phyloP scores from a whole-genome alignment of 2,888 invertebrate genomes.

The Andrena bicolor region DNA sequence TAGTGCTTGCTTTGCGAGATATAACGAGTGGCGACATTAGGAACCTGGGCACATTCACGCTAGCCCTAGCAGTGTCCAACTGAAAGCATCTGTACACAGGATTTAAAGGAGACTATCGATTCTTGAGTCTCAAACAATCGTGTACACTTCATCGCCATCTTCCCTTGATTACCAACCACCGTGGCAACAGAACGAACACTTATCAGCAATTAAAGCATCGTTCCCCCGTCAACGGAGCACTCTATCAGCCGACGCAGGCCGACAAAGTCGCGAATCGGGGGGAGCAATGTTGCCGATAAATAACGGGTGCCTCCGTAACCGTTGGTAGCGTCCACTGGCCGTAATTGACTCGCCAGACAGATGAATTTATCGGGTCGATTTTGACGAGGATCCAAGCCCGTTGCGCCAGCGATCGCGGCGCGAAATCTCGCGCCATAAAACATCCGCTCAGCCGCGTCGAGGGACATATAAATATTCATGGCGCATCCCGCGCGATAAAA shows the following conservation, averaged over 20 bases:
- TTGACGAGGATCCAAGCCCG: slow-evolving; percentile 54
- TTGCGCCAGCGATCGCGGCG: slow-evolving; percentile 50
- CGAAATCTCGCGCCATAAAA: slow-evolving; percentile 60
- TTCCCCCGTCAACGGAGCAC: background rate
- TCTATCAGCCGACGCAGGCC: background rate
- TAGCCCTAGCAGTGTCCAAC: no score
- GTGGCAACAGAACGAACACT: slow-evolving; percentile 2
- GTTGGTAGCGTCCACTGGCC: slow-evolving; percentile 44
- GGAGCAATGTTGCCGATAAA: slow-evolving; percentile 43
- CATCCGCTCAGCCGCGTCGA: slow-evolving; percentile 53
- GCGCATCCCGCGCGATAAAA: slow-evolving; percentile 72
- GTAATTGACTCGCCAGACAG: slow-evolving; percentile 69
- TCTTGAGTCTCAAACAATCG: background rate
- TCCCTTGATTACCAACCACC: background rate
- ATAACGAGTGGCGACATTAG: no score
- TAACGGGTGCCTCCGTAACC: slow-evolving; percentile 21
- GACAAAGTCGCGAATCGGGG: slow-evolving; percentile 10
- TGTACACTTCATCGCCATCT: background rate
- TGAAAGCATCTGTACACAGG: background rate
- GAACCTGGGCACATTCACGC: no score
- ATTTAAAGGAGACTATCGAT: background rate
- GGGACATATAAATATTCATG: slow-evolving; percentile 80
- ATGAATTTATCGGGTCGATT: slow-evolving; percentile 70
- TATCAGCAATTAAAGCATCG: slow-evolving; percentile 6
- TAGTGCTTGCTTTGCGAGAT: no score